Evolutionary conservation across 2,888 invertebrate genomes (phyloP).

Genomic region (Shargacucullia verbasci): DNA sequence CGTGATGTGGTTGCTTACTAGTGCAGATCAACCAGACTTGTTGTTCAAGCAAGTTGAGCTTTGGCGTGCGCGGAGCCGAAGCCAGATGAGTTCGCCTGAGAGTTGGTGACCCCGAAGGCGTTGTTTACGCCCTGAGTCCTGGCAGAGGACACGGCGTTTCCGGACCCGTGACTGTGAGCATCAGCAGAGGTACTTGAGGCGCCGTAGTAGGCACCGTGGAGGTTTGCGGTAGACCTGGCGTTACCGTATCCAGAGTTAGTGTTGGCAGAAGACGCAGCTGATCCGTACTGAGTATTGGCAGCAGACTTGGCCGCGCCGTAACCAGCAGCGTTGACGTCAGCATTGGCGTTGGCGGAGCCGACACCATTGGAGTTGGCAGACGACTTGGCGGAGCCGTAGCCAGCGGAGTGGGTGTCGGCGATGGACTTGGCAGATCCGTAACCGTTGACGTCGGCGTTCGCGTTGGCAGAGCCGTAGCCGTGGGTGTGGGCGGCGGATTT

Average conservation of each 20-base stretch:
- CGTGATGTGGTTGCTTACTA: conserved; percentile 77
- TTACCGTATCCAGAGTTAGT: conserved; percentile 64
- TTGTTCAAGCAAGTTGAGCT: conserved; percentile 68
- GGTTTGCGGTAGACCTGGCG: conserved; percentile 59
- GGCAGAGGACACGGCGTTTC: conserved; percentile 72
- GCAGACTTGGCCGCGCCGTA: conserved; percentile 57
- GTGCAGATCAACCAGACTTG: conserved; percentile 23
- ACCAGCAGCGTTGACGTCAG: conserved; percentile 64
- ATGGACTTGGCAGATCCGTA: conserved; percentile 59
- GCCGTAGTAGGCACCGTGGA: conserved; percentile 56
- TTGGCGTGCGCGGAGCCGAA: conserved; percentile 75
- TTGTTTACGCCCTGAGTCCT: conserved; percentile 69
- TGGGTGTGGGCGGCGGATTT: conserved; percentile 59
- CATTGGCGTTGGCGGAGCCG: conserved; percentile 64
- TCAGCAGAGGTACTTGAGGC: conserved; percentile 65
- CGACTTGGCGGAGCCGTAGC: conserved; percentile 60
- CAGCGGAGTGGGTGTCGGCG: conserved; percentile 49
- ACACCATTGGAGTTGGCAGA: conserved; percentile 65
- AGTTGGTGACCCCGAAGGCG: conserved; percentile 72
- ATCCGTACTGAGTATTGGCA: conserved; percentile 57
- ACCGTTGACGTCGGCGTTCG: conserved; percentile 57
- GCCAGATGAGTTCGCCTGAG: conserved; percentile 70
- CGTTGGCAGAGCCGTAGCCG: conserved; percentile 61
- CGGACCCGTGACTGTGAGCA: conserved; percentile 70
- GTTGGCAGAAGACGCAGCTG: conserved; percentile 57